phyloP scores from a whole-genome alignment of 2,888 invertebrate species.

The Helobdella robusta region DNA sequence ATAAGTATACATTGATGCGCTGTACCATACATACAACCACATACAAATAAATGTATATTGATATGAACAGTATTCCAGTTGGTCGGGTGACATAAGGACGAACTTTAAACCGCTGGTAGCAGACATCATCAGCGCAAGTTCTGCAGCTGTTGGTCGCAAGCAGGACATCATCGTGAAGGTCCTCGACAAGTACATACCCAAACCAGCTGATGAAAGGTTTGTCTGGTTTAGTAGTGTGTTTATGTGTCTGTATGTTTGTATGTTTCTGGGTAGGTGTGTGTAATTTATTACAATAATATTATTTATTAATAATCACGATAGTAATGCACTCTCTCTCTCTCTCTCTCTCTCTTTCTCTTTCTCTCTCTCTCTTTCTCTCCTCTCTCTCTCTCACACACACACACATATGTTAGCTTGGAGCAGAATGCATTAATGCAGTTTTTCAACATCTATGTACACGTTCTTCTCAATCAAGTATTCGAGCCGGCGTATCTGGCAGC shows the following conservation, averaged over 20 bases:
- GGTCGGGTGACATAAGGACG: constrained; percentile 28
- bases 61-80: constrained; percentile 31
- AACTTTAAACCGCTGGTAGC: constrained; percentile 29
- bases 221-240: not conserved
- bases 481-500: constrained; percentile 18
- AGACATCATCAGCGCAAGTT: constrained; percentile 23
- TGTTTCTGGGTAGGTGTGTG: not conserved
- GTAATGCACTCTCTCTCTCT: too few species aligned
- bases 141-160: constrained; percentile 26
- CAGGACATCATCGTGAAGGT: constrained; percentile 28
- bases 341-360: too few species aligned
- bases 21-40: too few species aligned
- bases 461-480: constrained; percentile 24
- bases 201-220: constrained; percentile 29
- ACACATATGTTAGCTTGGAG: too few species aligned
- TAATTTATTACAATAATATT: not conserved
- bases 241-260: not conserved
- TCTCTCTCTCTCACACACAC: too few species aligned
- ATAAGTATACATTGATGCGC: too few species aligned
- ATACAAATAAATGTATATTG: too few species aligned
- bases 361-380: too few species aligned
- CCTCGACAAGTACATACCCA: constrained; percentile 25
- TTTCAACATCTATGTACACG: constrained; percentile 28
- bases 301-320: not conserved
- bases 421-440: constrained; percentile 29